Conservation (phyloP, 1,140 invertebrate species). For the Drosophila nikananu region DNA sequence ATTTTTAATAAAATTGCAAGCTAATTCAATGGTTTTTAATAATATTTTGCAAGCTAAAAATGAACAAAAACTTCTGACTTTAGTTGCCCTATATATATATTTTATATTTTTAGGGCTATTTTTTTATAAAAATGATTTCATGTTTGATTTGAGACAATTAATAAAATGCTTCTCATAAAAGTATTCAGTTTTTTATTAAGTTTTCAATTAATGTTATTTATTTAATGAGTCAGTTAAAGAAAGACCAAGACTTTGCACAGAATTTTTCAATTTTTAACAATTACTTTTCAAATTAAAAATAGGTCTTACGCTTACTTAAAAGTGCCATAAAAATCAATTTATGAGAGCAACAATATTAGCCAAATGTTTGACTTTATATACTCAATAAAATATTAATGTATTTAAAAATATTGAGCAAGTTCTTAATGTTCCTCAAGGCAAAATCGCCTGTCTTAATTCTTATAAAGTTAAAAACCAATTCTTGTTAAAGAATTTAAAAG, state of each 20-base stretch:
- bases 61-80: no score
- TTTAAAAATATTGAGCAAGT: background rate
- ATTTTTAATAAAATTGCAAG: background rate
- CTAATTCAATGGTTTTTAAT: no score
- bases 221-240: background rate
- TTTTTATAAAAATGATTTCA: no score
- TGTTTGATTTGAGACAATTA: no score
- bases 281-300: background rate
- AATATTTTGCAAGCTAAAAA: background rate
- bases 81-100: no score
- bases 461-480: background rate
- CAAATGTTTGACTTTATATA: background rate
- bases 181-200: background rate
- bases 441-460: background rate
- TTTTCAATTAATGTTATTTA: background rate
- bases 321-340: background rate
- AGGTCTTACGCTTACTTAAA: background rate
- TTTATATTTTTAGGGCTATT: background rate
- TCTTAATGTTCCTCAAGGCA: background rate
- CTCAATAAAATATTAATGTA: background rate
- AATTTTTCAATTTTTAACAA: background rate
- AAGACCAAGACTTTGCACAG: background rate
- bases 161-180: background rate
- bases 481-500: background rate
- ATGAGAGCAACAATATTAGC: background rate